A percentile compares a stretch with the other conserved stretches of the same genome.
Conservation (phyloP, 1,140 invertebrate genomes). For the Luehdorfia chinensis region DNA sequence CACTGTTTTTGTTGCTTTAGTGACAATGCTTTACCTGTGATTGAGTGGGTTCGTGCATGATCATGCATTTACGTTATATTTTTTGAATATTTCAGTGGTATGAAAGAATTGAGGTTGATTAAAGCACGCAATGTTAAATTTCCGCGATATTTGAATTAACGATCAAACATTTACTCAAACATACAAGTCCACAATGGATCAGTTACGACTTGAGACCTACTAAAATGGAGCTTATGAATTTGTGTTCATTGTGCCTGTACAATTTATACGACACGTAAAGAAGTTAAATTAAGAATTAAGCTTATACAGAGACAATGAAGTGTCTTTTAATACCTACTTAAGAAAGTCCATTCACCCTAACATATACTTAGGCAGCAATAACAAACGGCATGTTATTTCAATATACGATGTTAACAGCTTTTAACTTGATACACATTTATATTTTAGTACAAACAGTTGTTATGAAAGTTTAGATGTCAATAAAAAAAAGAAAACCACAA, state of each 20-base stretch:
- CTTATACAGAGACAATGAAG: slow-evolving; percentile 37
- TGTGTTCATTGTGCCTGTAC: slow-evolving; percentile 38
- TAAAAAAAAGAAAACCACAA: slow-evolving; percentile 55
- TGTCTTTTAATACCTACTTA: slow-evolving; percentile 46
- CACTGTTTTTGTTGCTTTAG: slow-evolving; percentile 52
- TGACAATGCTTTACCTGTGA: slow-evolving; percentile 64
- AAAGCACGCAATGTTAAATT: slow-evolving; percentile 22
- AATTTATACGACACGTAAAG: slow-evolving; percentile 31
- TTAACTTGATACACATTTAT: slow-evolving; percentile 72
- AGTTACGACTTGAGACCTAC: slow-evolving; percentile 26
- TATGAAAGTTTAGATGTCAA: slow-evolving; percentile 74
- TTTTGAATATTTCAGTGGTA: slow-evolving; percentile 41
- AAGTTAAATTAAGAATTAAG: slow-evolving; percentile 30
- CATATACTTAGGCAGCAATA: slow-evolving; percentile 50
- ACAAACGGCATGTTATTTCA: slow-evolving; percentile 51
- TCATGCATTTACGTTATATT: slow-evolving; percentile 44
- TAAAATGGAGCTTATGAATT: slow-evolving; percentile 35
- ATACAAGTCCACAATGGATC: slow-evolving; percentile 13
- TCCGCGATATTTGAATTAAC: neutral
- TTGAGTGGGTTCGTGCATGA: slow-evolving; percentile 44
- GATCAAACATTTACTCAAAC: slow-evolving; percentile 1
- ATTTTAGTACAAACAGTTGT: slow-evolving; percentile 76
- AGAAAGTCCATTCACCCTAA: slow-evolving; percentile 55
- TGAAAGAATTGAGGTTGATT: slow-evolving; percentile 19
- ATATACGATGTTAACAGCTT: slow-evolving; percentile 67